Evolutionary conservation across 2,113 vertebrate species (phyloP).

Genomic region (Silurus meridionalis): DNA sequence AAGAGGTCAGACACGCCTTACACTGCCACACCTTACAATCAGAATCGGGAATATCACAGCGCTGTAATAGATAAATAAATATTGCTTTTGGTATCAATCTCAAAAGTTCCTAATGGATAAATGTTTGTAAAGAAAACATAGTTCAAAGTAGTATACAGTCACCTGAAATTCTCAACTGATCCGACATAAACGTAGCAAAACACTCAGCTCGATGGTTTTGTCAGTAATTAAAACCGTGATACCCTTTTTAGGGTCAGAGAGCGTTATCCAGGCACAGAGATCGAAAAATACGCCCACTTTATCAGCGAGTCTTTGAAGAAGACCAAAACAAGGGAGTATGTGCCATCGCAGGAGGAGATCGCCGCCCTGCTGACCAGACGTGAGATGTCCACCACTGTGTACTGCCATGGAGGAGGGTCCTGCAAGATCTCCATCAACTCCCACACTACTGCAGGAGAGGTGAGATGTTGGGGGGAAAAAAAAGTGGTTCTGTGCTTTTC

Average conservation of each 20-base stretch:
- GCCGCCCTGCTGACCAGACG: slow-evolving; percentile 84
- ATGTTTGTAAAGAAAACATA: neutral
- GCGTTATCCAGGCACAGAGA: slow-evolving; percentile 80
- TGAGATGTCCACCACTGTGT: slow-evolving; percentile 90
- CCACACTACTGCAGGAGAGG: slow-evolving; percentile 91
- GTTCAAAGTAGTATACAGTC: neutral
- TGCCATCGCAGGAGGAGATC: slow-evolving; percentile 91
- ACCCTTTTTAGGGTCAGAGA: slow-evolving; percentile 77
- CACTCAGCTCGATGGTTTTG: neutral
- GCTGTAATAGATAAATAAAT: neutral
- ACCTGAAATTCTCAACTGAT: neutral
- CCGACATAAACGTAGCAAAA: neutral
- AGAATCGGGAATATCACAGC: neutral
- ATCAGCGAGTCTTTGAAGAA: slow-evolving; percentile 86
- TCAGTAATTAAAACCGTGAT: neutral
- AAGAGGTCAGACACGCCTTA: slow-evolving; percentile 73
- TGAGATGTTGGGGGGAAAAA: slow-evolving; percentile 48
- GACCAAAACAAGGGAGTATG: slow-evolving; percentile 87
- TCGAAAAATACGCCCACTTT: slow-evolving; percentile 84
- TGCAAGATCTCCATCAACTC: slow-evolving; percentile 95
- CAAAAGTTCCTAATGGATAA: neutral
- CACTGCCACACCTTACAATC: neutral
- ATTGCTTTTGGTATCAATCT: neutral
- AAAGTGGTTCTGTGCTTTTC: neutral
- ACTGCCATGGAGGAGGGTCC: slow-evolving; percentile 90